Evolutionary conservation across 2,888 invertebrate species (phyloP), one percentile per base, ranked within the genome.

Genomic region (Tetranychus piercei): DNA sequence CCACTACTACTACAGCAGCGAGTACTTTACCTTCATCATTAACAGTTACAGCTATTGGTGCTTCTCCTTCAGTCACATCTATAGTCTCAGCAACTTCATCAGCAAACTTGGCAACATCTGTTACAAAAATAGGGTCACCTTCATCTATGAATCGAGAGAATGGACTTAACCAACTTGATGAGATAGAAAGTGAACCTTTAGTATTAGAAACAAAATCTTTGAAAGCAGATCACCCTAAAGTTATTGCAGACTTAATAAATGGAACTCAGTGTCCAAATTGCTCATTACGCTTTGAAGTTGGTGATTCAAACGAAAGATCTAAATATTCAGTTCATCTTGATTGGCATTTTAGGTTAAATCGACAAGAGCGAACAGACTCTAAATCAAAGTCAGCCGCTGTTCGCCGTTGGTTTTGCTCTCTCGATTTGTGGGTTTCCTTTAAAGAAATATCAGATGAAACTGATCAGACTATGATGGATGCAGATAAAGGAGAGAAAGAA

Each of bases 201-300:
- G 22, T 44, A 43, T 55, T 76, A 45, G 7, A 74, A 6, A 70
- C 74, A 43, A 75, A 76, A 43, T 69, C 74, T 43, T 65, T 76
- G 7, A 76, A 76, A 34, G 34, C 45, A 44, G 18, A n/a, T 43
- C 91, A 94, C 81, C 84, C 87, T 0, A 88, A 86, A 0, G 85
- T 92, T 15, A 87, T 92, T 18, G 81, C 86, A 0, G 82, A 83
- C 8, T 83, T 95, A 43, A 94, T 92, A 83, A 87, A 88, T 75
- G 96, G 96, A 69, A 90, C 94, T 87, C 96, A 95, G 81, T 99
- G 99, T 84, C 90, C 92, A 78, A 92, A 93, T 74, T 99, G 99
- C 84, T 97, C 97, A 55, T 88, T 92, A 77, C 87, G 96, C 71
- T 96, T 97, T 84, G 70, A 67, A 44, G 72, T 74, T 72, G 55